Percentiles rank a stretch among this genome's conserved stretches.
Evolutionary conservation across 2,888 invertebrate genomes (phyloP).

Genomic region (Ceriagrion tenellum): DNA sequence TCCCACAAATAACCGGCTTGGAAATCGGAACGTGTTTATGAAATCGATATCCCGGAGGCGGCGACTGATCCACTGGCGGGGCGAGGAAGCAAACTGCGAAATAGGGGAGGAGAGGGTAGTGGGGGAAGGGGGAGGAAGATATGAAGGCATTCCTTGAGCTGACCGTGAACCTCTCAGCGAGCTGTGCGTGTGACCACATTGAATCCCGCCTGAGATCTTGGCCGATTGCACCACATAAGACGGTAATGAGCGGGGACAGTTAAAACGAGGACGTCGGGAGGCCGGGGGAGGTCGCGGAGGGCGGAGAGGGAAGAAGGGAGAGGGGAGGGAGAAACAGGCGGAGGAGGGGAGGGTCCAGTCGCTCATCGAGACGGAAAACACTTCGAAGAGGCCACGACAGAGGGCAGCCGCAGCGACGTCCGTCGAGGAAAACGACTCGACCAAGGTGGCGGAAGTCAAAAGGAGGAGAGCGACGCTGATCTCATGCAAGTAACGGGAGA

Average conservation of each 20-base stretch:
- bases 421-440: background rate
- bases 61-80: background rate
- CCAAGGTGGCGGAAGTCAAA: background rate
- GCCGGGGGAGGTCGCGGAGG: background rate
- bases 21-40: background rate
- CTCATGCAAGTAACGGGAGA: too few species aligned
- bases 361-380: background rate
- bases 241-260: conserved; percentile 18
- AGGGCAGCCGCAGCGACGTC: background rate
- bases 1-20: background rate
- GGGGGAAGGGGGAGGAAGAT: too few species aligned
- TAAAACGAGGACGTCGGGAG: background rate
- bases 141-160: background rate
- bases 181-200: background rate
- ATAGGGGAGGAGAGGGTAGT: too few species aligned
- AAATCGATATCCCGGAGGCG: background rate
- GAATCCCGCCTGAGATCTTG: background rate
- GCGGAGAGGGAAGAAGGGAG: background rate
- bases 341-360: background rate
- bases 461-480: too few species aligned
- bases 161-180: background rate
- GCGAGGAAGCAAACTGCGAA: background rate
- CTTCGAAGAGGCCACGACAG: background rate
- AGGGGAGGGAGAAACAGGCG: background rate
- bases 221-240: conserved; percentile 35